Evolutionary conservation across 2,888 invertebrate species (phyloP).

Genomic region (Chloroclysta siterata): DNA sequence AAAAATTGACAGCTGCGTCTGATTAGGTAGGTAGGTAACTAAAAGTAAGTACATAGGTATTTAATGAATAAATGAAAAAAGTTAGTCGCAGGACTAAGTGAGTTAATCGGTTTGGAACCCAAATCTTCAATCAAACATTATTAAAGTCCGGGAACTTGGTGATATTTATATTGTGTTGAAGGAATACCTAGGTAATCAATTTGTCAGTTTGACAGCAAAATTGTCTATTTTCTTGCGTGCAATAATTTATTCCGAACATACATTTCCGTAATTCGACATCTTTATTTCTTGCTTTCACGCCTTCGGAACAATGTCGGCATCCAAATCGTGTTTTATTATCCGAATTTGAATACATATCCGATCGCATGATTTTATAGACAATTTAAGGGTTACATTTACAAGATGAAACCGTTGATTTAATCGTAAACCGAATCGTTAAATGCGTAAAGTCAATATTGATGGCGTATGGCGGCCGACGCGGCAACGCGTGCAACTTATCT

Average conservation of each 20-base stretch:
- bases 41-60: too few species aligned
- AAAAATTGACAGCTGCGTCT: too few species aligned
- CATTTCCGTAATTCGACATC: conserved; percentile 39
- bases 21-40: too few species aligned
- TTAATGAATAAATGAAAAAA: too few species aligned
- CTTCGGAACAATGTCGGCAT: conserved; percentile 49
- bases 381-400: conserved; percentile 74
- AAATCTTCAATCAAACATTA: too few species aligned
- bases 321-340: conserved; percentile 57
- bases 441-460: conserved; percentile 69
- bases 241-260: conserved; percentile 39
- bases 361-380: conserved; percentile 72
- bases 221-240: conserved; percentile 4
- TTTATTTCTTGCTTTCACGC: conserved; percentile 40
- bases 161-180: background rate
- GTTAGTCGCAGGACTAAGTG: too few species aligned
- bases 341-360: conserved; percentile 60
- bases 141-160: too few species aligned
- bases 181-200: background rate
- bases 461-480: conserved; percentile 39
- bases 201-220: conserved; percentile 38
- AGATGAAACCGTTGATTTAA: conserved; percentile 77
- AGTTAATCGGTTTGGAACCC: too few species aligned
- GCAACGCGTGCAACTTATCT: conserved; percentile 59
- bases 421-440: conserved; percentile 73